phyloP scores from a whole-genome alignment of 2,113 vertebrate species.

The Platycercus adscitus region DNA sequence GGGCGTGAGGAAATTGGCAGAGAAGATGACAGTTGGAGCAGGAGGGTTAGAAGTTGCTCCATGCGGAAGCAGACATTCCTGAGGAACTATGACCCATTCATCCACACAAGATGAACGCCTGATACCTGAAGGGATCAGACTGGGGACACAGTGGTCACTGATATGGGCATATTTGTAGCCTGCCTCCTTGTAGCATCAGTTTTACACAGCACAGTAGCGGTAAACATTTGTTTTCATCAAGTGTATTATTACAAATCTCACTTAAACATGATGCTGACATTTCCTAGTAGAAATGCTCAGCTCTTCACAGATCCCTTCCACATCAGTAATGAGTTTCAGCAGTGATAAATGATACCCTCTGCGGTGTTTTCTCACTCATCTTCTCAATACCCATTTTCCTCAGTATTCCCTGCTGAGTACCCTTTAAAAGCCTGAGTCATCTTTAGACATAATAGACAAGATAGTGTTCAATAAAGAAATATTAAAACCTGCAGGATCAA shows the following conservation, averaged over 20 bases:
- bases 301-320: not conserved
- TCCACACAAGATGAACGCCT: not conserved
- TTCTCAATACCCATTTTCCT: constrained; percentile 44
- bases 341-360: constrained; percentile 41
- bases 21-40: not conserved
- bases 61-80: not conserved
- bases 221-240: not conserved
- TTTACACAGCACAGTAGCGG: not conserved
- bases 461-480: not conserved
- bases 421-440: constrained; percentile 54
- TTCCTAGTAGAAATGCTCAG: not conserved
- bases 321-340: constrained; percentile 33
- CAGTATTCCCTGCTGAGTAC: constrained; percentile 27
- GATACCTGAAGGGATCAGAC: not conserved
- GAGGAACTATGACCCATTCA: not conserved
- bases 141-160: not conserved
- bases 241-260: constrained; percentile 11
- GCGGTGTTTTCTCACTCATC: constrained; percentile 38
- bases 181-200: not conserved
- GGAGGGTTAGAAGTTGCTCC: not conserved
- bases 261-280: not conserved
- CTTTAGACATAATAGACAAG: constrained; percentile 32
- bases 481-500: not conserved
- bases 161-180: not conserved
- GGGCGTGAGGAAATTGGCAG: not conserved